Evolutionary conservation across 2,113 vertebrate species (phyloP).

Genomic region (Ivindomyrus marchei): DNA sequence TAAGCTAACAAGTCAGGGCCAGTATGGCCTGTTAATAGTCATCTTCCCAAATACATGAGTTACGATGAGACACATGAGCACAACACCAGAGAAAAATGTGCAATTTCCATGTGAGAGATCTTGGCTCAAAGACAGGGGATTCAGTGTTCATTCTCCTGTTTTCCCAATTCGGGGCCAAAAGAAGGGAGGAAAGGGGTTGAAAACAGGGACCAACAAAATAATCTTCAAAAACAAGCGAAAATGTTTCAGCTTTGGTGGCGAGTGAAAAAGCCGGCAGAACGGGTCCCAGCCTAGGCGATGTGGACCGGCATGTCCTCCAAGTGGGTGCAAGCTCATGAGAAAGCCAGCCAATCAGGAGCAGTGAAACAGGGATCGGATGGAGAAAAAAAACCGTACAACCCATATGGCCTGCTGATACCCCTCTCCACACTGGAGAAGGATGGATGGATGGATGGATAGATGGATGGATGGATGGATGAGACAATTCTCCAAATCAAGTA

Average conservation of each 20-base stretch:
- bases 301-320: background rate
- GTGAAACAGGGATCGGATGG: background rate
- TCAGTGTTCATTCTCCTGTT: background rate
- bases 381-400: background rate
- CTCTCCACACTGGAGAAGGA: background rate
- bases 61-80: background rate
- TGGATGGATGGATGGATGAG: background rate
- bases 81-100: background rate
- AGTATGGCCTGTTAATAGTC: background rate
- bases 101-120: background rate
- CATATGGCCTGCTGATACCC: background rate
- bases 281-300: background rate
- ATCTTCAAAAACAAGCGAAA: background rate
- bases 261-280: background rate
- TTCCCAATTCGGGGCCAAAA: background rate
- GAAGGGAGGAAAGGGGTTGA: background rate
- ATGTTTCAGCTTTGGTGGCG: background rate
- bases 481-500: background rate
- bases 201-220: background rate
- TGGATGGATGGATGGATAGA: background rate
- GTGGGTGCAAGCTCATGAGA: background rate
- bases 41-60: background rate
- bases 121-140: background rate
- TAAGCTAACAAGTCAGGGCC: background rate
- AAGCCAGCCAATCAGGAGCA: background rate